Evolutionary conservation across 1,140 invertebrate species (phyloP).

Genomic region (Habropoda laboriosa): DNA sequence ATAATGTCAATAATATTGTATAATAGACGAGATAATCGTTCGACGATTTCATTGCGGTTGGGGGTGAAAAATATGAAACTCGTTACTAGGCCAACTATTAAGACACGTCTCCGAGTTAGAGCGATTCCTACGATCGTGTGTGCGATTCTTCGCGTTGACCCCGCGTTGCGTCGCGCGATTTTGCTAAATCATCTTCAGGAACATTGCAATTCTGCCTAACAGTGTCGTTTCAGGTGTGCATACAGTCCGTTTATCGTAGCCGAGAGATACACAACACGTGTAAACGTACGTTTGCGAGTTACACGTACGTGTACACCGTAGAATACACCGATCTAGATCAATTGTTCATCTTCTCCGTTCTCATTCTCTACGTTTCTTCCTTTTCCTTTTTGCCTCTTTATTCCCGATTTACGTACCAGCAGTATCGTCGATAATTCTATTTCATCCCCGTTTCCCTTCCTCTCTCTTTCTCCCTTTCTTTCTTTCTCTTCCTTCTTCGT

Average conservation of each 20-base stretch:
- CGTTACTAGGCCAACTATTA: constrained; percentile 80
- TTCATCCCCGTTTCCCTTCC: background rate
- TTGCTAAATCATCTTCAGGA: constrained; percentile 1
- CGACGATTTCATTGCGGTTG: constrained; percentile 65
- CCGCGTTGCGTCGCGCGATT: background rate
- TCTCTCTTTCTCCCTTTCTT: background rate
- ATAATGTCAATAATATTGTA: constrained; percentile 77
- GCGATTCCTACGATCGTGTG: constrained; percentile 40
- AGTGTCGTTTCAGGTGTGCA: too few species aligned
- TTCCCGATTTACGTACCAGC: too few species aligned
- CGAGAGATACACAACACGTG: background rate
- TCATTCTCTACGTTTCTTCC: too few species aligned
- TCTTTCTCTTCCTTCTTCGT: background rate
- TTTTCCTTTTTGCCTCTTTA: too few species aligned
- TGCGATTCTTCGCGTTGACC: background rate
- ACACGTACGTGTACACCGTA: too few species aligned
- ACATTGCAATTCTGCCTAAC: background rate
- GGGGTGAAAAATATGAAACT: constrained; percentile 77
- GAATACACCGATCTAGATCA: background rate
- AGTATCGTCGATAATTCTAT: background rate
- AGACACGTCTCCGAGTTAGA: constrained; percentile 71
- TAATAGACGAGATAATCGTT: constrained; percentile 73
- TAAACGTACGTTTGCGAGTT: too few species aligned
- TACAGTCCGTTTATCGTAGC: too few species aligned
- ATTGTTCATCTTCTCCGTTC: background rate